phyloP scores from a whole-genome alignment of 2,113 vertebrate genomes.

The Seriola aureovittata region DNA sequence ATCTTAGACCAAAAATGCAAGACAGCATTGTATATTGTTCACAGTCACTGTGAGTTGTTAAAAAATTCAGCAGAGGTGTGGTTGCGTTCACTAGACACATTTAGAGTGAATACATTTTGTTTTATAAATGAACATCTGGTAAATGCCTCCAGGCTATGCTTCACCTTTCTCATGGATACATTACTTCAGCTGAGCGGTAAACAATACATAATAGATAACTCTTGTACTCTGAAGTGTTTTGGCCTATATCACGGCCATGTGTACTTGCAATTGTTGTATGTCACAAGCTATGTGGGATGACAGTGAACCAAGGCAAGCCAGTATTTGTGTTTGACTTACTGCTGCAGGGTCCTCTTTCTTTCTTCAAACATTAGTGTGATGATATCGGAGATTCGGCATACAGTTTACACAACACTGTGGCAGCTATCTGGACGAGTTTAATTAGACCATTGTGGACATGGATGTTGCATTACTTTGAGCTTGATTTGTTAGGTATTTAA shows the following conservation, averaged over 20 bases:
- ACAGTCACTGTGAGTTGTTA: slow-evolving; percentile 16
- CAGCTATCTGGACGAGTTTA: neutral
- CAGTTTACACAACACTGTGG: neutral
- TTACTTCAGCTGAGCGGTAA: slow-evolving; percentile 50
- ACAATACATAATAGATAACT: slow-evolving; percentile 69
- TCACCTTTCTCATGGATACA: slow-evolving; percentile 57
- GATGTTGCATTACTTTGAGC: neutral
- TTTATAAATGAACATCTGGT: slow-evolving; percentile 65
- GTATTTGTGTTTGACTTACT: neutral
- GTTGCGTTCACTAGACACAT: slow-evolving; percentile 21
- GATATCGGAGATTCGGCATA: neutral
- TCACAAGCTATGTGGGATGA: slow-evolving; percentile 40
- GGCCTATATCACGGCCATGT: slow-evolving; percentile 49
- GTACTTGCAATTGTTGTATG: slow-evolving; percentile 26
- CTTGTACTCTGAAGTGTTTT: slow-evolving; percentile 57
- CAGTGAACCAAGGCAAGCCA: slow-evolving; percentile 11
- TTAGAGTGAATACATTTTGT: slow-evolving; percentile 59
- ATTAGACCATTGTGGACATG: neutral
- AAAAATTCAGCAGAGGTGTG: slow-evolving; percentile 17
- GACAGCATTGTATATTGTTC: neutral
- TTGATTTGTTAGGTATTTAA: neutral
- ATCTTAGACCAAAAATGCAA: slow-evolving; percentile 16
- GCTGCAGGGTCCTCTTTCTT: neutral
- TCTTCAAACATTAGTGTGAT: neutral
- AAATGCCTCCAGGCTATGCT: slow-evolving; percentile 46